Evolutionary conservation across 2,113 vertebrate genomes (phyloP), one percentile per base, ranked within the genome.

Genomic region (Gymnorhina tibicen): DNA sequence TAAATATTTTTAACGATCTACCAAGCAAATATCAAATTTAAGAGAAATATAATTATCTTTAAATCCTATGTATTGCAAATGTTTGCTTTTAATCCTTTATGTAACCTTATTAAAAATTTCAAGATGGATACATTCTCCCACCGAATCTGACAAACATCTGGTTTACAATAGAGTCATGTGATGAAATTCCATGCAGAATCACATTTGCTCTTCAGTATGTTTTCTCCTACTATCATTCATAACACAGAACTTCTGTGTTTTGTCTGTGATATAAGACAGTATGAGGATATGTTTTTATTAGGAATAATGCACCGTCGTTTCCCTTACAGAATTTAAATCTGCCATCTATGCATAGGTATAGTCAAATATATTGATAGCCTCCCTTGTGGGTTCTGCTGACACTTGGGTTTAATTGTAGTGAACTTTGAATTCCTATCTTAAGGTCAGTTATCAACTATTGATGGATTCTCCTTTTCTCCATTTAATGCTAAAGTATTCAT

Each of bases 361-460:
- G 96, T 98, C 97, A 98, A 97, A 97, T 96, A 97, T 96, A 98
- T 97, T 96, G 98, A 98, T 96, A 97, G 95, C 26, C 93, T 97
- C 98, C 97, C 97, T 95, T 85, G 97, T 97, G 98, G 96, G 94
- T 97, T 98, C 96, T 96, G 91, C 96, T 98, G 97, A 98, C 97
- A 97, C 97, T 97, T 95, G 94, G 97, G 96, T 98, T 91, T 98
- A 98, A 98, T 98, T 98, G 97, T 97, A 78, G 97, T 98, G 98
- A 98, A 98, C 98, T 98, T 98, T 98, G 98, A 98, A 98, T 98
- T 98, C 96, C 96, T 97, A 98, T 97, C 97, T 98, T 98, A 98
- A 98, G 98, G 98, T 98, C 98, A 98, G 98, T 98, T 98, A 98
- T 98, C 98, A 98, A 98, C 97, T 98, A 97, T 97, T 98, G 98